These are phyloP conservation scores for Mus spretus DNA, from an alignment of 2,797 vertebrate genomes.

Conservation along the genomic window DNA sequence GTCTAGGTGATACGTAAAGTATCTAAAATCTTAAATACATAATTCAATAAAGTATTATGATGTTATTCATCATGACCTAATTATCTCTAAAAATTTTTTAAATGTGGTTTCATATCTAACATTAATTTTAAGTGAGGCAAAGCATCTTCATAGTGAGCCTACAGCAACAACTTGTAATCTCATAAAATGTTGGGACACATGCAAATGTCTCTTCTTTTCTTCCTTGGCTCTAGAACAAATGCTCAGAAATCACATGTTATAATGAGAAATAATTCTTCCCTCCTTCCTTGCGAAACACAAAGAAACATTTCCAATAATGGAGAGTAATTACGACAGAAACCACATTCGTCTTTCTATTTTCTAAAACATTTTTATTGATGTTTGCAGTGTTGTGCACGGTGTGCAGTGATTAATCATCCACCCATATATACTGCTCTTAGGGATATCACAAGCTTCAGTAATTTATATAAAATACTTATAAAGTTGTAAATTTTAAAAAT, in stretches of 20 bases:
- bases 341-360: not conserved
- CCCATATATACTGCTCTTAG: not conserved
- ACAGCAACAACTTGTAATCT: not conserved
- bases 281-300: not conserved
- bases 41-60: not conserved
- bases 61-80: not conserved
- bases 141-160: not conserved
- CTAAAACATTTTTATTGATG: not conserved
- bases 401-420: not conserved
- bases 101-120: not conserved
- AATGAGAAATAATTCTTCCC: not conserved
- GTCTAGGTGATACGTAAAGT: constrained; percentile 1
- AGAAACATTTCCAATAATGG: not conserved
- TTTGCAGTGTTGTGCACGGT: not conserved
- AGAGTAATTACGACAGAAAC: not conserved
- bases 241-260: not conserved
- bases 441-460: not conserved
- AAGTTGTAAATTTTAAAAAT: not conserved
- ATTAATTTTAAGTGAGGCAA: not conserved
- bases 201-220: not conserved
- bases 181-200: not conserved
- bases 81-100: constrained; percentile 20
- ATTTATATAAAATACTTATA: not conserved
- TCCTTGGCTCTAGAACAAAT: not conserved
- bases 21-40: not conserved